Evolutionary conservation across 2,888 invertebrate species (phyloP), one percentile per base, ranked within the genome.

Genomic region (Synergus laeviventris): DNA sequence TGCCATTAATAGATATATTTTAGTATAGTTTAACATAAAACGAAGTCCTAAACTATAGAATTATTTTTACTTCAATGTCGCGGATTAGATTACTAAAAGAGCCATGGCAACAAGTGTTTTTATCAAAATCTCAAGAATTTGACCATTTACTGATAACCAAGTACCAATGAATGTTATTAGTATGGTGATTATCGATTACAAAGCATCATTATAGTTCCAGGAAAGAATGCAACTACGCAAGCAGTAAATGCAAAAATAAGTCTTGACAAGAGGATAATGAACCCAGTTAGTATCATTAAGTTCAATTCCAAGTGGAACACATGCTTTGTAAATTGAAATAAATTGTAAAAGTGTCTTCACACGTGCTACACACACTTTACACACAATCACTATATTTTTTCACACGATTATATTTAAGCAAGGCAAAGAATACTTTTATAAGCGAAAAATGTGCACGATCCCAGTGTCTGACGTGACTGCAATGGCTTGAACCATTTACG

Each of bases 401-500:
- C 11, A 24, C 70, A 49, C 1, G 49, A 62, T 2, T n/a, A 5
- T 18, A 2, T 18, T 62, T 12, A 70, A 49, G 1, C 11, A 24
- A 45, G 14, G 1, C 2, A 18, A 12, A 31, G 31, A 49, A 49
- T 70, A 70, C 31, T 70, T 49, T 45, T 45, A 31, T 16, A 70
- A 70, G 56, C 45, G 70, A 39, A 64, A 8, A 64, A 16, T 39
- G 0, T 45, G 24, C 16, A 49, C 31, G 31, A 70, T 49, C 24
- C 39, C 38, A 38, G 38, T 42, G 24, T 31, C 49, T 7, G 70
- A 49, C 70, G 49, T 49, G 70, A 38, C 54, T 56, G 45, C 21
- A 45, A 75, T 8, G 21, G 54, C 81, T 82, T 81, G 59, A 62
- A 18, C 18, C 38, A 62, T 54, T 38, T 56, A 18, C 42, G 36